Evolutionary conservation across 2,888 invertebrate species (phyloP), one percentile per base, ranked within the genome.

Genomic region (Eutolmus rufibarbis): DNA sequence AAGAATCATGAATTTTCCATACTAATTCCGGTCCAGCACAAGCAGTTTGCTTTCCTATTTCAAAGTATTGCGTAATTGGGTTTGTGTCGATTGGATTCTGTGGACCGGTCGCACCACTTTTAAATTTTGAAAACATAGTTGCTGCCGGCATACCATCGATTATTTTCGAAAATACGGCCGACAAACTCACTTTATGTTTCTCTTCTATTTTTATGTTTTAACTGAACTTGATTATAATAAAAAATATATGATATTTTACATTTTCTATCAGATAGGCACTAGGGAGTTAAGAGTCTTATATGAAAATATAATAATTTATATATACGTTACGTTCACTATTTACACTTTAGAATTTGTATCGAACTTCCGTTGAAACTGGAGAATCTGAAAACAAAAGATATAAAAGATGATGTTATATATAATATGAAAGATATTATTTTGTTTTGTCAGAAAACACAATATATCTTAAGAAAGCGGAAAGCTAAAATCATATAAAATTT

Each of bases 1-100:
- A 96, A 1, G 97, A 98, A 90, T 98, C 98, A 92, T 97, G 97
- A 89, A 98, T 96, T 91, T 96, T 96, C 98, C 98, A 98, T 78
- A 97, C 95, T 89, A 97, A 94, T 90, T 98, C 98, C 0, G 98
- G 98, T 0, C 98, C 98, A 84, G 96, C 96, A 89, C 92, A 92
- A 1, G 96, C 96, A 88, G 95, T 95, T 91, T 97, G 97, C 90
- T 96, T 96, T 86, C 97, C 97, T 89, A 98, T 95, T 90, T 97
- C 97, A 93, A 96, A 98, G 93, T 95, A 96, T 91, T 97, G 96
- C 91, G 96, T 95, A 91, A 98, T 97, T 57, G 98, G 97, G 93
- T 97, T 97, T 90, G 94, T 94, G 90, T 96, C 96, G 89, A 95
- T 93, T 88, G 94, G 93, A 91, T 91, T 94, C 93, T 91, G 93